phyloP scores from a whole-genome alignment of 2,113 vertebrate genomes.

The Nerophis lumbriciformis region DNA sequence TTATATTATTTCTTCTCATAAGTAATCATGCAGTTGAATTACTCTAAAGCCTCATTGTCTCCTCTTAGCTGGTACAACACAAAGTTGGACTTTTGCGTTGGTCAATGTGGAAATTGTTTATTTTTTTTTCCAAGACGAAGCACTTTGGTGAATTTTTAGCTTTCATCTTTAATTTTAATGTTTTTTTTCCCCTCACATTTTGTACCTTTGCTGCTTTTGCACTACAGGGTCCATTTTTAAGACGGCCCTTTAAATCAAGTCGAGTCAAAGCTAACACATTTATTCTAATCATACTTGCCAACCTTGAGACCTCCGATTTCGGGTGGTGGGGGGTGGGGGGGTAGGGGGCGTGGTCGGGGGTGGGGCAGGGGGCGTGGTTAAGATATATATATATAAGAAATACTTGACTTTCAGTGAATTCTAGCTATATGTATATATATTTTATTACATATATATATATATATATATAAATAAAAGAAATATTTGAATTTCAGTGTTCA shows the following conservation, averaged over 20 bases:
- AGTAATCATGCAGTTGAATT: slow-evolving; percentile 49
- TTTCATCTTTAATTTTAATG: slow-evolving; percentile 25
- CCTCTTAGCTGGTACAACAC: slow-evolving; percentile 41
- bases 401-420: no score
- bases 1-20: slow-evolving; percentile 44
- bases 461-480: no score
- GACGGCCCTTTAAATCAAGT: slow-evolving; percentile 39
- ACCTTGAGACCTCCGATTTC: no score
- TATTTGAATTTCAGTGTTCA: no score
- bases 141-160: slow-evolving; percentile 48
- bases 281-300: no score
- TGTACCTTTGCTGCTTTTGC: slow-evolving; percentile 55
- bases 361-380: no score
- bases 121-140: slow-evolving; percentile 44
- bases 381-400: no score
- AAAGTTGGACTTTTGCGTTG: slow-evolving; percentile 45
- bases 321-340: no score
- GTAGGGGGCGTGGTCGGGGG: no score
- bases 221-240: slow-evolving; percentile 42
- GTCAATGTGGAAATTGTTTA: slow-evolving; percentile 1
- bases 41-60: slow-evolving; percentile 15
- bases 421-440: no score
- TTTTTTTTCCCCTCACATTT: slow-evolving; percentile 27
- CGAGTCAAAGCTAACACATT: slow-evolving; percentile 7
- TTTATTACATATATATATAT: no score